Percentiles rank a stretch among this genome's conserved stretches.
These are phyloP conservation scores for Hyperoplus lanceolatus DNA, from an alignment of 2,797 vertebrate species.

Conservation along the genomic window DNA sequence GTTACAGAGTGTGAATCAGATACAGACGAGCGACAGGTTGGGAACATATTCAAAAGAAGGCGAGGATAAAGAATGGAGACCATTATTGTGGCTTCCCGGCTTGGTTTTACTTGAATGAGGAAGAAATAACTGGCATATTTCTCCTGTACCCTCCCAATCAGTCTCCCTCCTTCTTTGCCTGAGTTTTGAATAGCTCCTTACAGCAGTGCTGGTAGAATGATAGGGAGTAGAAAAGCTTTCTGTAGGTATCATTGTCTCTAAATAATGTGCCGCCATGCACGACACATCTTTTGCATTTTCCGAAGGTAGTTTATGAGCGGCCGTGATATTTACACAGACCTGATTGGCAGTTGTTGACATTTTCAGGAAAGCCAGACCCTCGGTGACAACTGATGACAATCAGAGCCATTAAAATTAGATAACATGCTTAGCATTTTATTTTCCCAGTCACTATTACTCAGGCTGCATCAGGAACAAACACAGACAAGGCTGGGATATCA, in stretches of 20 bases:
- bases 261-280: conserved; percentile 35
- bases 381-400: conserved; percentile 55
- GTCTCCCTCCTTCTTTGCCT: conserved; percentile 27
- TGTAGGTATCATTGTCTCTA: conserved; percentile 36
- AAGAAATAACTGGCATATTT: conserved; percentile 33
- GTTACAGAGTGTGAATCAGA: conserved; percentile 39
- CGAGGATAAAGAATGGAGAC: conserved; percentile 47
- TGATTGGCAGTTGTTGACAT: conserved; percentile 76
- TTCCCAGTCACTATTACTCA: background rate
- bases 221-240: conserved; percentile 23
- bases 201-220: conserved; percentile 12
- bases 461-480: conserved; percentile 18
- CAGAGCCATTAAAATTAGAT: conserved; percentile 47
- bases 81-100: conserved; percentile 52
- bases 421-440: conserved; percentile 57
- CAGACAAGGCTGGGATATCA: conserved; percentile 10
- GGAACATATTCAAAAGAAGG: conserved; percentile 42
- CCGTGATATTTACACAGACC: conserved; percentile 71
- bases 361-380: conserved; percentile 57
- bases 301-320: conserved; percentile 24
- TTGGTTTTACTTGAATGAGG: conserved; percentile 32
- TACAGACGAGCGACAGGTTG: conserved; percentile 52
- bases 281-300: conserved; percentile 38
- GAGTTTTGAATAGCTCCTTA: conserved; percentile 38
- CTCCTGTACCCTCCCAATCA: conserved; percentile 30